Conservation (phyloP, 2,113 vertebrate genomes). For the Dromaius novaehollandiae region DNA sequence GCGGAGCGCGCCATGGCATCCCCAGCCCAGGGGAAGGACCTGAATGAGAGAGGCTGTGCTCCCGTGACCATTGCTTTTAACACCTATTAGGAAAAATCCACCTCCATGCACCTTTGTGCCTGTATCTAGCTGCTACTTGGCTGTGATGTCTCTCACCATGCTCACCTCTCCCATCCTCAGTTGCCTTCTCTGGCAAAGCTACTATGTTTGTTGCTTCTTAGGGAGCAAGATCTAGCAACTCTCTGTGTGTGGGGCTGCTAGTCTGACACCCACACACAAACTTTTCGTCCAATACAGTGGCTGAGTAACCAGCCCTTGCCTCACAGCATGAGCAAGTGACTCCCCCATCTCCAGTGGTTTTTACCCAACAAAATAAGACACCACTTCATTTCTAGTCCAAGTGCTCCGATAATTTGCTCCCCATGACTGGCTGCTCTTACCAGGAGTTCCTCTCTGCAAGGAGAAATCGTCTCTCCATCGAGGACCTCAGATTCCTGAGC, state of each 20-base stretch:
- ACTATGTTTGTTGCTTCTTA: neutral
- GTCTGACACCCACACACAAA: neutral
- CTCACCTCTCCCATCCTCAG: neutral
- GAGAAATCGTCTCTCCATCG: accelerated
- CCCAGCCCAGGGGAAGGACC: neutral
- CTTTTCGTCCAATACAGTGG: neutral
- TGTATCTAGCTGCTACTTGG: neutral
- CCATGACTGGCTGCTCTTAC: neutral
- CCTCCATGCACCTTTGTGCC: neutral
- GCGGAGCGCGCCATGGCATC: neutral
- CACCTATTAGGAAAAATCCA: neutral
- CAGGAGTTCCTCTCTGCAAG: neutral
- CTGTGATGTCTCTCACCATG: neutral
- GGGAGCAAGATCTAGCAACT: neutral
- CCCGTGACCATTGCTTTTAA: neutral
- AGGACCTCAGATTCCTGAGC: neutral
- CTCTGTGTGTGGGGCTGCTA: accelerated
- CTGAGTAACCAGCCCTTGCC: neutral
- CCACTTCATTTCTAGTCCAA: neutral
- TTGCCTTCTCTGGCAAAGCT: neutral
- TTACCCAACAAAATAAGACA: neutral
- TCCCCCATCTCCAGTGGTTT: accelerated
- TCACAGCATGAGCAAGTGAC: neutral
- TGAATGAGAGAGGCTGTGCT: neutral
- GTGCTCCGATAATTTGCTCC: neutral